These are phyloP conservation scores for Microtus oregoni DNA, from an alignment of 2,113 vertebrate genomes.

Conservation along the genomic window DNA sequence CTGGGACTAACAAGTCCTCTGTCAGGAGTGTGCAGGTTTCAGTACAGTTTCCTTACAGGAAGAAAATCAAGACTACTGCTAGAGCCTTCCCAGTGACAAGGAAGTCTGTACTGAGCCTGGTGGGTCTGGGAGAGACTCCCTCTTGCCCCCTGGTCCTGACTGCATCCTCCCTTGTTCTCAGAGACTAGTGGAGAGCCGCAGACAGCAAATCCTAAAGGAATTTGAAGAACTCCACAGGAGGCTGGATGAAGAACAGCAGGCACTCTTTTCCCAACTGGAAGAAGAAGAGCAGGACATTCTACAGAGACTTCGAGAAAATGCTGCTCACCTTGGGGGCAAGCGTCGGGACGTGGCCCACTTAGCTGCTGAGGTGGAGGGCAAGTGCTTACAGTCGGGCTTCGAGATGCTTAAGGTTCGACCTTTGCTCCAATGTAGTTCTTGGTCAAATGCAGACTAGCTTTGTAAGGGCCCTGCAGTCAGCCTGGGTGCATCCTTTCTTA, in stretches of 20 bases:
- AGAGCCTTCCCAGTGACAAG: neutral
- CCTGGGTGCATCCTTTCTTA: neutral
- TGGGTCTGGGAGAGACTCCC: neutral
- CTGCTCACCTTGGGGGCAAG: slow-evolving; percentile 78
- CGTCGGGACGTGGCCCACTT: slow-evolving; percentile 79
- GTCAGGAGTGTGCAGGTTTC: neutral
- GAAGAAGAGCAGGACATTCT: slow-evolving; percentile 84
- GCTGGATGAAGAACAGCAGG: slow-evolving; percentile 85
- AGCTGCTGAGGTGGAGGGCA: slow-evolving; percentile 84
- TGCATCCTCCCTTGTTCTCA: slow-evolving; percentile 66
- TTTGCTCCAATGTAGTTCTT: slow-evolving; percentile 40
- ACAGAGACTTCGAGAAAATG: slow-evolving; percentile 82
- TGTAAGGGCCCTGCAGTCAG: neutral
- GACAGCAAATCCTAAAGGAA: slow-evolving; percentile 91
- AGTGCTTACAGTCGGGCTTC: slow-evolving; percentile 82
- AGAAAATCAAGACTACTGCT: neutral
- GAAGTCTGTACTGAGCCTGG: neutral
- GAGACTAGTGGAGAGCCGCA: slow-evolving; percentile 91
- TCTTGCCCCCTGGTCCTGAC: neutral
- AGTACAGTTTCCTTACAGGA: neutral
- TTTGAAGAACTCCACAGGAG: slow-evolving; percentile 94
- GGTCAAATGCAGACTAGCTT: neutral
- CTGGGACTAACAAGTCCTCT: neutral
- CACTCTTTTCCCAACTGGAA: slow-evolving; percentile 79
- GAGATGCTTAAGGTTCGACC: slow-evolving; percentile 85